A percentile compares a stretch with the other conserved stretches of the same genome.
phyloP scores from a whole-genome alignment of 2,888 invertebrate species.

The Caenorhabditis sp. region DNA sequence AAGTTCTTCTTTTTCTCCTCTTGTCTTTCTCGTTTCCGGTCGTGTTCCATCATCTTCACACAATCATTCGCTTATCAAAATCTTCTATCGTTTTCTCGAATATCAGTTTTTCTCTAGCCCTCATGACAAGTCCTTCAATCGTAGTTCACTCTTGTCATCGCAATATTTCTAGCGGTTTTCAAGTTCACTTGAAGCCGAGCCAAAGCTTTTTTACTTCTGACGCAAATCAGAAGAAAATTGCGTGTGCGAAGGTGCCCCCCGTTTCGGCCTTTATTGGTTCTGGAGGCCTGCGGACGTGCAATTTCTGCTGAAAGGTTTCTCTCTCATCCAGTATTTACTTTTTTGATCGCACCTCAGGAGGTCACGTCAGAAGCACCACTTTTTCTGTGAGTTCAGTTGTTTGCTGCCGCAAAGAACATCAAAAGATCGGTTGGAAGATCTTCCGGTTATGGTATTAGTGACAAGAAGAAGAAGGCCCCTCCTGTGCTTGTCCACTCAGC shows the following conservation, averaged over 20 bases:
- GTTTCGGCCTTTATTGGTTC: conserved; percentile 28
- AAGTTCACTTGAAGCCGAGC: conserved; percentile 32
- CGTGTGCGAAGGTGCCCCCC: conserved; percentile 34
- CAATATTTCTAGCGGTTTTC: conserved; percentile 21
- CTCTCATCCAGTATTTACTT: conserved; percentile 18
- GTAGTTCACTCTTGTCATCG: not conserved
- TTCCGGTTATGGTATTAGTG: conserved; percentile 48
- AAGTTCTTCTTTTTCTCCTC: no score
- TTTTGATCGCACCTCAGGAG: not conserved
- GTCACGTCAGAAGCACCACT: not conserved
- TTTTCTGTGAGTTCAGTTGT: not conserved
- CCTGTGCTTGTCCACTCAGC: conserved; percentile 54
- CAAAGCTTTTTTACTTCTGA: conserved; percentile 11
- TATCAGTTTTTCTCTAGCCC: conserved; percentile 23
- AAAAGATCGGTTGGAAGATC: not conserved
- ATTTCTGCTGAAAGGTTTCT: conserved; percentile 35
- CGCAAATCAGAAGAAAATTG: conserved; percentile 43
- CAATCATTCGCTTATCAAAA: no score
- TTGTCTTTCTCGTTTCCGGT: no score
- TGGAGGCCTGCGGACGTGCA: conserved; percentile 10
- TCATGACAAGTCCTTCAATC: conserved; percentile 3
- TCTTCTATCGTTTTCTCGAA: conserved; percentile 3
- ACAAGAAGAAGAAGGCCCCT: conserved; percentile 18
- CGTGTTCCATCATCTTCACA: no score
- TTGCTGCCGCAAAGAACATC: not conserved